These are phyloP conservation scores for Etheostoma cragini DNA, from an alignment of 2,113 vertebrate species.

Conservation along the genomic window DNA sequence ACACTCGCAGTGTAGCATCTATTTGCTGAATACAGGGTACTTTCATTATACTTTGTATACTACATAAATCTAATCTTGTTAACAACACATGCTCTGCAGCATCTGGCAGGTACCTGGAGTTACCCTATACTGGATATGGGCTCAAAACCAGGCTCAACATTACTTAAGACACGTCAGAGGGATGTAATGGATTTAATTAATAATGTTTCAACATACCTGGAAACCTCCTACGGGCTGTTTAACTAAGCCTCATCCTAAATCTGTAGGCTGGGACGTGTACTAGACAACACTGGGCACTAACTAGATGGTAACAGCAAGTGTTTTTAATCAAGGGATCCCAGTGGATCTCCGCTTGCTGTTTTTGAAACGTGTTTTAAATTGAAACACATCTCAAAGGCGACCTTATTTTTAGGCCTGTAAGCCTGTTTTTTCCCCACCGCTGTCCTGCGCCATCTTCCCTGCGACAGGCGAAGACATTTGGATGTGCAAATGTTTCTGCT, in stretches of 20 bases:
- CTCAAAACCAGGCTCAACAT: background rate
- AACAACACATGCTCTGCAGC: constrained; percentile 7
- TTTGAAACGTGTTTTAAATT: background rate
- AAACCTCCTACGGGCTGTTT: background rate
- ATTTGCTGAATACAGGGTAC: constrained; percentile 40
- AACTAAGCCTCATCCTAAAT: background rate
- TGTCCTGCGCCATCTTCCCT: background rate
- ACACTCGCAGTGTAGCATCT: background rate
- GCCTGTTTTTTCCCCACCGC: background rate
- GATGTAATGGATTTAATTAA: background rate
- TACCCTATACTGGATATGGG: background rate
- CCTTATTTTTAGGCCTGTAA: background rate
- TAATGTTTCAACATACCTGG: background rate
- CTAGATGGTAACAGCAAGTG: constrained; percentile 16
- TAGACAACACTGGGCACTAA: constrained; percentile 1
- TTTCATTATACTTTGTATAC: constrained; percentile 26
- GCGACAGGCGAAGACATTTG: background rate
- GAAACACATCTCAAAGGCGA: background rate
- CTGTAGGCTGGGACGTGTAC: background rate
- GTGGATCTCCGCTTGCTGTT: background rate
- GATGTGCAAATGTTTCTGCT: constrained; percentile 6
- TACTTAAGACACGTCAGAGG: background rate
- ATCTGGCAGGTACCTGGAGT: background rate
- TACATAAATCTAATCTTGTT: background rate
- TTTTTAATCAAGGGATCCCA: background rate